Conservation (phyloP, 2,113 vertebrate genomes). For the Coturnix japonica region DNA sequence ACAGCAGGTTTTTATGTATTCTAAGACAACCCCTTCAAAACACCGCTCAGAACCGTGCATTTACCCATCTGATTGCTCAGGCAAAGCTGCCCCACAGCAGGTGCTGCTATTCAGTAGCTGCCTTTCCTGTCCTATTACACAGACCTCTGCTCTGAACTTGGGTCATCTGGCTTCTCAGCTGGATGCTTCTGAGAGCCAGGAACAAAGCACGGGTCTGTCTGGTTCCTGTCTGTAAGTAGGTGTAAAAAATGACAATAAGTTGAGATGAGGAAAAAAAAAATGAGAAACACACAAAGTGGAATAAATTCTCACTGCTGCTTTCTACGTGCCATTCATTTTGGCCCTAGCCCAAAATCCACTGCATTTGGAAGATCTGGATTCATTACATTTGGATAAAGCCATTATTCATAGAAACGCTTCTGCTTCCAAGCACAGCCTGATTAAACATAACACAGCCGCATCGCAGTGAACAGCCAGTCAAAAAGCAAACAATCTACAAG, state of each 20-base stretch:
- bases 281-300: not conserved
- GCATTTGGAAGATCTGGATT: not conserved
- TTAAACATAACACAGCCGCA: constrained; percentile 4
- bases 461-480: not conserved
- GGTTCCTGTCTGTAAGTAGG: not conserved
- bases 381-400: constrained; percentile 21
- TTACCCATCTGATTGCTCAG: not conserved
- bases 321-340: not conserved
- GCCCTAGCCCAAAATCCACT: not conserved
- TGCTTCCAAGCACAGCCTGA: not conserved
- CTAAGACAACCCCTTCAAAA: not conserved
- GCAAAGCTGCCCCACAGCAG: not conserved
- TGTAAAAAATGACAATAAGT: not conserved
- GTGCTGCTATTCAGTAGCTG: not conserved
- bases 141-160: not conserved
- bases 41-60: not conserved
- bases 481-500: constrained; percentile 9
- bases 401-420: not conserved
- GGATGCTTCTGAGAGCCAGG: not conserved
- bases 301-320: not conserved
- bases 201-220: not conserved
- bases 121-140: not conserved
- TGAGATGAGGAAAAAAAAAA: not conserved
- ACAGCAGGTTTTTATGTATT: not conserved
- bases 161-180: fast-evolving